Conservation (phyloP, 2,113 vertebrate genomes). For the Leptodactylus fuscus region DNA sequence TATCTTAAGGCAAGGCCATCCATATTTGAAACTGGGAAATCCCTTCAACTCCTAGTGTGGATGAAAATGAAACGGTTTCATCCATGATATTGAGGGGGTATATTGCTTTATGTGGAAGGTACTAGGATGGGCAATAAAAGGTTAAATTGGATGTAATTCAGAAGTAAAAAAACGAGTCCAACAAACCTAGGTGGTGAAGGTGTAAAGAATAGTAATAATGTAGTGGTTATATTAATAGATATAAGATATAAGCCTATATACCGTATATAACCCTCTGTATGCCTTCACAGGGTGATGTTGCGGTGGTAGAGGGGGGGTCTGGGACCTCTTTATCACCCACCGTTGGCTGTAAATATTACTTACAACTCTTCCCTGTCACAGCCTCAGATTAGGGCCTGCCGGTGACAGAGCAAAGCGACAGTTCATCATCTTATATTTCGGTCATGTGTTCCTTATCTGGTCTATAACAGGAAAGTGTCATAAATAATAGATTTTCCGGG, state of each 20-base stretch:
- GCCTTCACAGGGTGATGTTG: neutral
- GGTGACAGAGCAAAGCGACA: neutral
- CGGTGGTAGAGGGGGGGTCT: neutral
- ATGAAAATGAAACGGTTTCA: neutral
- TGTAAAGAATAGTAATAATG: neutral
- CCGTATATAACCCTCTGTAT: neutral
- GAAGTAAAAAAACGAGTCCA: too few species aligned
- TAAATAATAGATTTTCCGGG: neutral
- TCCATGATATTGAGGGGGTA: neutral
- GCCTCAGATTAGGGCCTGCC: neutral
- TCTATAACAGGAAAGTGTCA: neutral
- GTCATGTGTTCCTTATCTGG: neutral
- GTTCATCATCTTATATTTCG: slow-evolving; percentile 1
- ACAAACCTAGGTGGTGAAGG: neutral
- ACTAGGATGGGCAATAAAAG: neutral
- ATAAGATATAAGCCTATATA: too few species aligned
- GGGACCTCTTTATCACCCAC: neutral
- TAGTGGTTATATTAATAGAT: too few species aligned
- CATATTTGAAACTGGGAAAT: too few species aligned
- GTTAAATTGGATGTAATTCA: too few species aligned
- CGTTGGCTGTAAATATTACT: neutral
- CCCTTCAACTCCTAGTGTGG: too few species aligned
- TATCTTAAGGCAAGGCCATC: too few species aligned
- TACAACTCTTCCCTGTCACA: neutral
- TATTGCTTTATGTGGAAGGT: neutral